Conservation (phyloP, 2,797 vertebrate species). For the Tamandua tetradactyla region DNA sequence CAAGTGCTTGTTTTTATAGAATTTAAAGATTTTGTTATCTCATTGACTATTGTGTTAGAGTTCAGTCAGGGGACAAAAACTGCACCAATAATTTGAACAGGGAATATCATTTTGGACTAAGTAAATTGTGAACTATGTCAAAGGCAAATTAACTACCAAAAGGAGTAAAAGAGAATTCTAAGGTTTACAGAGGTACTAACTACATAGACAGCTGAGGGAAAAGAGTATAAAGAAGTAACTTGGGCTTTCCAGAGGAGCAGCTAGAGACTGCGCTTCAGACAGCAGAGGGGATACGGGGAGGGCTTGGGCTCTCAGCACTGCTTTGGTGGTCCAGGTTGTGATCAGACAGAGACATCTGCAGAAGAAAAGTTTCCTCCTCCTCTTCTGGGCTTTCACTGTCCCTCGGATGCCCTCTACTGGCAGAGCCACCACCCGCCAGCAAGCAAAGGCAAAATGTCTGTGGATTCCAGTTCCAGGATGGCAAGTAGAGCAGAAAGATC, state of each 20-base stretch:
- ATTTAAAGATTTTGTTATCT: conserved; percentile 33
- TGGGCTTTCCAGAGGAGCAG: neutral
- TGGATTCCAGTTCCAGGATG: neutral
- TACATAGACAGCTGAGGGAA: neutral
- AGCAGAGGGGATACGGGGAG: too few species aligned
- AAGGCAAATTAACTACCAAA: neutral
- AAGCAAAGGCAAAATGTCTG: neutral
- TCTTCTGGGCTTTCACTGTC: neutral
- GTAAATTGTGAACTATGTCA: neutral
- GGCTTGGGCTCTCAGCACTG: neutral
- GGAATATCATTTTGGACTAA: conserved; percentile 33
- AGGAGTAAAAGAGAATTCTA: neutral
- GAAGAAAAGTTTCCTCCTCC: neutral
- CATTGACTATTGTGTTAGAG: neutral
- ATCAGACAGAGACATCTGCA: neutral
- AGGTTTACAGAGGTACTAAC: neutral
- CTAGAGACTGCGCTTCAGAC: neutral
- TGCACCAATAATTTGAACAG: neutral
- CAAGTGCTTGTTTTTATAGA: neutral
- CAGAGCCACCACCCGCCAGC: neutral
- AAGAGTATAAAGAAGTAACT: neutral
- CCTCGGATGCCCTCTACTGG: neutral
- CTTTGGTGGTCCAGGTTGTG: neutral
- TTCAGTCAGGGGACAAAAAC: neutral
- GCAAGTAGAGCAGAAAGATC: neutral